phyloP scores from a whole-genome alignment of 2,113 vertebrate genomes.

The Myodes glareolus region DNA sequence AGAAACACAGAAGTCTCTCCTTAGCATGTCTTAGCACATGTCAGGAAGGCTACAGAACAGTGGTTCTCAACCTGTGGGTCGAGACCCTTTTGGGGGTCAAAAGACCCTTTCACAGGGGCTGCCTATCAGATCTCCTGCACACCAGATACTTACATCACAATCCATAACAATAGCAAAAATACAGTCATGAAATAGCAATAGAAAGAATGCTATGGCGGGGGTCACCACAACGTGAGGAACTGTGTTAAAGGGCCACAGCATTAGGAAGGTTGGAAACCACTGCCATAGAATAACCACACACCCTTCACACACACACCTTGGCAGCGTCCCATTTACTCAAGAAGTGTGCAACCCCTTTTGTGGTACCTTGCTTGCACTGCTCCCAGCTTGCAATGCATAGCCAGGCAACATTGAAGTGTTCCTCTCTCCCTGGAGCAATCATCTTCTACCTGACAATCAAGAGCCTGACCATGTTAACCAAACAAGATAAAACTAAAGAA shows the following conservation, averaged over 20 bases:
- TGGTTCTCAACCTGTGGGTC: background rate
- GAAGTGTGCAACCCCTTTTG: background rate
- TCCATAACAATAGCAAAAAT: background rate
- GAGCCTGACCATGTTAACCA: background rate
- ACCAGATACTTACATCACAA: background rate
- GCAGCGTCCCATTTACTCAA: background rate
- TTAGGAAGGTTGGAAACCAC: background rate
- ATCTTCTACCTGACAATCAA: background rate
- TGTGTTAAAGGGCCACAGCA: background rate
- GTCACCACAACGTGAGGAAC: background rate
- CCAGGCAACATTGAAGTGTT: background rate
- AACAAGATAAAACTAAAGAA: background rate
- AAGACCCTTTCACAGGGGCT: background rate
- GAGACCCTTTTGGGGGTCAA: background rate
- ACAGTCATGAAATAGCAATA: background rate
- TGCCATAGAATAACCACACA: background rate
- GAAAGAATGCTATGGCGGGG: background rate
- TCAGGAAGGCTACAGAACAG: too few species aligned
- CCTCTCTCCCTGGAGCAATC: background rate
- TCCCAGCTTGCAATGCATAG: background rate
- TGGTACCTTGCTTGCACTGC: background rate
- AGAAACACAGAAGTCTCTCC: background rate
- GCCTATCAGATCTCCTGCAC: background rate
- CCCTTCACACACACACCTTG: background rate
- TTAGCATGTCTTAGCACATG: too few species aligned